Base-by-base conservation (phyloP, 2,888 invertebrate species). In the Rhamphomyia laevipes region DNA sequence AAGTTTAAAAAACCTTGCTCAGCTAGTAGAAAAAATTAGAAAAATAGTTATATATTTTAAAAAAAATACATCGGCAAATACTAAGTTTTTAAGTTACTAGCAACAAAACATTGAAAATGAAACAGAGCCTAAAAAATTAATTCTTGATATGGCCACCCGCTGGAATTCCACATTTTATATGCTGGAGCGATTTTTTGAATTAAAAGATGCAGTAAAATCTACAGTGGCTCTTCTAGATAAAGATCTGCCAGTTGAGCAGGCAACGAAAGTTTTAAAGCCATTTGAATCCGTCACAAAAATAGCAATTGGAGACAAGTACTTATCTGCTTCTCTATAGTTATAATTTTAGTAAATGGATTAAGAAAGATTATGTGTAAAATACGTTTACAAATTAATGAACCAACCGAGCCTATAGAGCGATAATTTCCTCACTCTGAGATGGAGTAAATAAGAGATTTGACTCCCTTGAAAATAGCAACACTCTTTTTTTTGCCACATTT, bases 11-110 rank as follows among this genome's bases (percentile, higher is more conserved):
- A 43, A 49, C 12, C 10, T 38, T 15, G 15, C 38, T 17, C 11
- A 6, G 9, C 16, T 43, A 7, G 4, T 43, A 15, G 17, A 3
- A 1, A 43, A 43, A 43, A n/a, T 27, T 5, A 43, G 42, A 43
- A 27, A 23, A 23, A 42, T 42, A 9, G 42, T 42, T 7, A 15
- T 4, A 3, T 53, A 59, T 53, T 60, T 61, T 45, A 59, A 57
- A 52, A 53, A 56, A 47, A 62, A 59, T 44, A 35, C 53, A 48
- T 12, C 31, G 37, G 41, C 58, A 46, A 46, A 57, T 31, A 47
- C 54, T 38, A 56, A 61, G 52, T 50, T 58, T 71, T 61, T 57
- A 71, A 18, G 66, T 13, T 47, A 47, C 37, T 5, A 21, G 21
- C 47, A 33, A 33, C 11, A 33, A 33, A 33, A 46, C n/a, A 33